These are phyloP conservation scores for Parapristionchus giblindavisi DNA, from an alignment of 2,888 invertebrate genomes.

Conservation along the genomic window DNA sequence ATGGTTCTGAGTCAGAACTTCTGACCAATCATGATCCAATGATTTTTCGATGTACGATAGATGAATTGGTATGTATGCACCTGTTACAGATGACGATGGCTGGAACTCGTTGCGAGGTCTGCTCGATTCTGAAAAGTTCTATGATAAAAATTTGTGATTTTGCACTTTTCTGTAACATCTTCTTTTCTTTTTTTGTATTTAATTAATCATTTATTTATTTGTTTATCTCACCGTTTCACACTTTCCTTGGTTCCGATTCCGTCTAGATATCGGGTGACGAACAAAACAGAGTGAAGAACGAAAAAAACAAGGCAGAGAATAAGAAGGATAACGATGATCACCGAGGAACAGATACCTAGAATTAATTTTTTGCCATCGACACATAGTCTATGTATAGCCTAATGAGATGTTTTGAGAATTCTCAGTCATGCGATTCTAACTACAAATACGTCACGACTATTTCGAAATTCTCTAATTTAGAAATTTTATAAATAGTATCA, in stretches of 20 bases:
- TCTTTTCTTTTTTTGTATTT: not conserved
- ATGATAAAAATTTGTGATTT: not conserved
- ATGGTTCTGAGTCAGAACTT: too few species aligned
- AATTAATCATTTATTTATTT: too few species aligned
- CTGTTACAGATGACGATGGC: constrained; percentile 58
- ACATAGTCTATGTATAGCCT: not conserved
- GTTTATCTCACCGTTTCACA: constrained; percentile 41
- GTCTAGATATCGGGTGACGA: constrained; percentile 52
- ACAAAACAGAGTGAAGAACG: constrained; percentile 57
- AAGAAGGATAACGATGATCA: too few species aligned
- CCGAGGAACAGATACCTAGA: not conserved
- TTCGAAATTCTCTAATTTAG: not conserved
- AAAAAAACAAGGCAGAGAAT: too few species aligned
- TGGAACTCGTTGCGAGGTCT: constrained; percentile 42
- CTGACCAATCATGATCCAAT: too few species aligned
- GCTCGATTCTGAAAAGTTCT: not conserved
- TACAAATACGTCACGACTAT: not conserved
- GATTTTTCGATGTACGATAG: too few species aligned
- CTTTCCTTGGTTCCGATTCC: constrained; percentile 48
- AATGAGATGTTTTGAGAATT: not conserved
- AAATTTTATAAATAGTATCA: not conserved
- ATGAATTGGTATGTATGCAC: too few species aligned
- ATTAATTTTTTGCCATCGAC: not conserved
- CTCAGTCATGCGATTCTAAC: not conserved
- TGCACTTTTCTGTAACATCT: not conserved